Evolutionary conservation across 1,140 invertebrate species (phyloP).

Genomic region (Drosophila seguyi): DNA sequence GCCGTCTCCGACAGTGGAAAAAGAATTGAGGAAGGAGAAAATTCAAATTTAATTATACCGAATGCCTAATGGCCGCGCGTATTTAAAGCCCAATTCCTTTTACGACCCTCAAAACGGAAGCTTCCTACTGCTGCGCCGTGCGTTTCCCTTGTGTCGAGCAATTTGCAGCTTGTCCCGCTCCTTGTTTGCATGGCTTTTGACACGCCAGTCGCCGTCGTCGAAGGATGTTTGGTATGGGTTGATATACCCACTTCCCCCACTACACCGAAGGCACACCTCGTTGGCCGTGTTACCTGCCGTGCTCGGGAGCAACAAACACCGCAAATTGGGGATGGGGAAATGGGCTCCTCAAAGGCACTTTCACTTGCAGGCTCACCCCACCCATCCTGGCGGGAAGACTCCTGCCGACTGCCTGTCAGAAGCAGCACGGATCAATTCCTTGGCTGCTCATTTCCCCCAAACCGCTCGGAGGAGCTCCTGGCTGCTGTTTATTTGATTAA

Average conservation of each 20-base stretch:
- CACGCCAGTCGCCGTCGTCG: constrained; percentile 22
- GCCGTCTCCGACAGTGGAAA: neutral
- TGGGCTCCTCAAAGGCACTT: neutral
- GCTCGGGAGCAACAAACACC: constrained; percentile 6
- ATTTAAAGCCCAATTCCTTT: constrained; percentile 51
- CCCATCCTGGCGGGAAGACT: neutral
- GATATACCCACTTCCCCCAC: too few species aligned
- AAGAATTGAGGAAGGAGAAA: constrained; percentile 4
- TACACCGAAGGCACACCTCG: constrained; percentile 21
- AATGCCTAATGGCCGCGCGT: constrained; percentile 45
- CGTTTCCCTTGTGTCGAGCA: constrained; percentile 32
- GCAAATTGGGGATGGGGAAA: constrained; percentile 6
- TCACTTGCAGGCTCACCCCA: constrained; percentile 7
- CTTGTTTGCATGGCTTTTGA: constrained; percentile 52
- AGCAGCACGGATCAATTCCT: constrained; percentile 30
- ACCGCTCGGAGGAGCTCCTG: neutral
- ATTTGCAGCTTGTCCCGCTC: constrained; percentile 34
- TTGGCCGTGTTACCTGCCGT: neutral
- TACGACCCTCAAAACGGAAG: constrained; percentile 49
- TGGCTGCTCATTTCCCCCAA: constrained; percentile 15
- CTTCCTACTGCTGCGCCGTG: constrained; percentile 12
- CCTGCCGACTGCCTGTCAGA: constrained; percentile 16
- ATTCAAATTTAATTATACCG: constrained; percentile 60
- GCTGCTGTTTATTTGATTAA: constrained; percentile 61
- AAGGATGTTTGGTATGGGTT: neutral